phyloP scores from a whole-genome alignment of 2,888 invertebrate species.

The Leptarthrus brevirostris region DNA sequence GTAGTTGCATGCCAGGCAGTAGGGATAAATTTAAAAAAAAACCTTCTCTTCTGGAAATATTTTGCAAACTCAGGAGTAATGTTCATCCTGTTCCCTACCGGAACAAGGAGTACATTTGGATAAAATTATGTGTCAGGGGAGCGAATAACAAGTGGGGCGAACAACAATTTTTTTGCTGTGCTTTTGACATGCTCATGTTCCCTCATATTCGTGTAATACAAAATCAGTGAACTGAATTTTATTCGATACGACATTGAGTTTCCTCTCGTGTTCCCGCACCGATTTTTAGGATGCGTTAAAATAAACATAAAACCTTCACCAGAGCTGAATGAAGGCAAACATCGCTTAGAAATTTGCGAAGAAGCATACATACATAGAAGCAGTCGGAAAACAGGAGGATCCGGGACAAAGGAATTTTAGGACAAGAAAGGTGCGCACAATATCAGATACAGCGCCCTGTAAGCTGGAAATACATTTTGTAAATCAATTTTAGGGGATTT shows the following conservation, averaged over 20 bases:
- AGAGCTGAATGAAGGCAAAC: neutral
- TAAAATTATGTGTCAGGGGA: conserved; percentile 25
- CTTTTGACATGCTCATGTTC: conserved; percentile 31
- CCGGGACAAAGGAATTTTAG: neutral
- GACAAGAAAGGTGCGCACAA: conserved; percentile 27
- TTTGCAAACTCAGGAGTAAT: conserved; percentile 4
- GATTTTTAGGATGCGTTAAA: conserved; percentile 8
- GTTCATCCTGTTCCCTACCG: neutral
- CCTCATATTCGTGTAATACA: conserved; percentile 45
- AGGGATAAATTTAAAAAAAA: neutral
- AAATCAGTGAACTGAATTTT: conserved; percentile 51
- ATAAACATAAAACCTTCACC: conserved; percentile 24
- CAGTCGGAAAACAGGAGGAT: neutral
- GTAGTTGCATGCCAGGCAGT: neutral
- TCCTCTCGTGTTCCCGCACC: neutral
- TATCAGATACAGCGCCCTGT: conserved; percentile 1
- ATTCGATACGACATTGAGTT: conserved; percentile 48
- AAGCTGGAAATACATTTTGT: conserved; percentile 48
- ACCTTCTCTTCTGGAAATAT: conserved; percentile 1
- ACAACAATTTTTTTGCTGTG: conserved; percentile 9
- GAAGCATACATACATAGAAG: conserved; percentile 1
- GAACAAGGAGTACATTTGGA: conserved; percentile 24
- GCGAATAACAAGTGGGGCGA: neutral
- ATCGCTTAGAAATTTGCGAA: conserved; percentile 4
- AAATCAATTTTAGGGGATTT: conserved; percentile 49